These are phyloP conservation scores for Drosophila tani DNA, from an alignment of 1,140 invertebrate species.

Conservation along the genomic window DNA sequence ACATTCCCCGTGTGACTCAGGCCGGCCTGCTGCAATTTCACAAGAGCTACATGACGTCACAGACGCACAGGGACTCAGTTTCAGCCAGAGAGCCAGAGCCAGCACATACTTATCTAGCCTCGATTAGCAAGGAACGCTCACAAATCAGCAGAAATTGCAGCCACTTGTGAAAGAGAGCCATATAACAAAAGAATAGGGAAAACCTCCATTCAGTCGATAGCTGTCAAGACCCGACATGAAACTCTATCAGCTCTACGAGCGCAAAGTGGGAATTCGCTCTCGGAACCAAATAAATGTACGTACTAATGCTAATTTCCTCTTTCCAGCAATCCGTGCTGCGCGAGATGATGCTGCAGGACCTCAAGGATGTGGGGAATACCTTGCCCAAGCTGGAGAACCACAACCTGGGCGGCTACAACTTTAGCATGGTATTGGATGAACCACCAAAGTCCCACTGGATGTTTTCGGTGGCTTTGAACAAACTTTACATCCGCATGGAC, in stretches of 20 bases:
- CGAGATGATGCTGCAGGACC: constrained; percentile 72
- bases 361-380: constrained; percentile 12
- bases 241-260: constrained; percentile 47
- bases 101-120: constrained; percentile 14
- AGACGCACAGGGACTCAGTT: neutral
- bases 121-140: constrained; percentile 25
- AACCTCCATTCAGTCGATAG: constrained; percentile 1
- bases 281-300: neutral
- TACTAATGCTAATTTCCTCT: constrained; percentile 4
- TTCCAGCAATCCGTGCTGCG: constrained; percentile 76
- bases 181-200: constrained; percentile 7
- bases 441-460: constrained; percentile 66
- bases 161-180: constrained; percentile 32
- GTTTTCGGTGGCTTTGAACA: constrained; percentile 62
- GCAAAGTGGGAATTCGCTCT: constrained; percentile 14
- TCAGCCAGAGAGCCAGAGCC: neutral
- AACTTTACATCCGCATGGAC: constrained; percentile 75
- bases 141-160: constrained; percentile 22
- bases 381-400: constrained; percentile 76
- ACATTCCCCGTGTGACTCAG: constrained; percentile 41
- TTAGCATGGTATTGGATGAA: constrained; percentile 63
- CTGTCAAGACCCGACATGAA: constrained; percentile 36
- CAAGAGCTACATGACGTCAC: constrained; percentile 46
- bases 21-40: constrained; percentile 35
- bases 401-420: constrained; percentile 69